A percentile compares a stretch with the other conserved stretches of the same genome.
Evolutionary conservation across 2,888 invertebrate species (phyloP).

Genomic region (Eueremaeus valkanovi): DNA sequence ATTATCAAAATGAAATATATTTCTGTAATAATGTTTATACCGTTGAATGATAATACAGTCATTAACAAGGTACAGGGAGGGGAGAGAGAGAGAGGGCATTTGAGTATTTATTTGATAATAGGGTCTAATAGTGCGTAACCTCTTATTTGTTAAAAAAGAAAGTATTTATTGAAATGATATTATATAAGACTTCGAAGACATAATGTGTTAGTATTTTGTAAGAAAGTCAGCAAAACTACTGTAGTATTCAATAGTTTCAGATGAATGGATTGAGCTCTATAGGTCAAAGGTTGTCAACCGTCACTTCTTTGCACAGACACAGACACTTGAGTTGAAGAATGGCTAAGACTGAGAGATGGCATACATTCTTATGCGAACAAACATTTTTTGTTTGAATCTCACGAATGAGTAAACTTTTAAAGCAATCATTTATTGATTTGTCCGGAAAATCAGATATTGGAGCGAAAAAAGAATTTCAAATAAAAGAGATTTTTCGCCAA

Average conservation of each 20-base stretch:
- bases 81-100: no score
- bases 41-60: no score
- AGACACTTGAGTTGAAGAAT: no score
- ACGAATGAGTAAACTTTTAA: not conserved
- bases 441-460: not conserved
- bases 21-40: no score
- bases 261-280: conserved; percentile 21
- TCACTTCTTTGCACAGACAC: conserved; percentile 24
- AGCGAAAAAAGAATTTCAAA: not conserved
- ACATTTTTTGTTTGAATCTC: not conserved
- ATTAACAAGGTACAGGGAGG: no score
- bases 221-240: not conserved
- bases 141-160: no score
- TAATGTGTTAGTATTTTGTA: no score
- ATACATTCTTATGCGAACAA: conserved; percentile 5
- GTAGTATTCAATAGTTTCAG: not conserved
- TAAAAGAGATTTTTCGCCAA: not conserved
- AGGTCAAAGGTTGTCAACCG: conserved; percentile 33
- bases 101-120: no score
- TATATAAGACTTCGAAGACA: no score
- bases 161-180: no score
- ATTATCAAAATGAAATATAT: no score
- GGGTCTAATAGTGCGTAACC: no score
- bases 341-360: not conserved
- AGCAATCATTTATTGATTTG: not conserved